phyloP scores from a whole-genome alignment of 2,888 invertebrate genomes.

The Stomorhina lunata region DNA sequence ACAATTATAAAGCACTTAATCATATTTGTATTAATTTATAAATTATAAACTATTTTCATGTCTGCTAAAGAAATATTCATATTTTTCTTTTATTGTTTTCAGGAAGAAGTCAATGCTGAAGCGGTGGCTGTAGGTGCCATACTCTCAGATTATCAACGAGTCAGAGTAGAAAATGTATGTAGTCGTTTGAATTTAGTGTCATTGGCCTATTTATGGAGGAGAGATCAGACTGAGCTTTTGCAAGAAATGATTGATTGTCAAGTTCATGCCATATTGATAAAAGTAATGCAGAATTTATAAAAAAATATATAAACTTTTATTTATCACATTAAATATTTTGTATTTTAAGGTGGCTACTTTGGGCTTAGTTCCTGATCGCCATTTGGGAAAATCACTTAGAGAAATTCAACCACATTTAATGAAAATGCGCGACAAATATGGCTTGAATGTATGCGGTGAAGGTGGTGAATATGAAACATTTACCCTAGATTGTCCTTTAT shows the following conservation, averaged over 20 bases:
- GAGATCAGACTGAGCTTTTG: slow-evolving; percentile 95
- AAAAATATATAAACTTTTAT: no score
- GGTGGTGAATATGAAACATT: slow-evolving; percentile 99
- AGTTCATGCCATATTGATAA: slow-evolving; percentile 96
- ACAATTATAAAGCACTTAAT: neutral
- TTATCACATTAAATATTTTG: no score
- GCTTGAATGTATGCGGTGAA: slow-evolving; percentile 97
- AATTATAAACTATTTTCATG: no score
- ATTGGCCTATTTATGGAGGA: slow-evolving; percentile 96
- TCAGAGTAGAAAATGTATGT: slow-evolving; percentile 99
- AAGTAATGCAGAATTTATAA: slow-evolving; percentile 83
- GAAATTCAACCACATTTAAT: slow-evolving; percentile 93
- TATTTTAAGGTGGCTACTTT: slow-evolving; percentile 86
- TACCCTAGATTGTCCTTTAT: slow-evolving; percentile 97
- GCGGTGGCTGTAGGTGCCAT: slow-evolving; percentile 99
- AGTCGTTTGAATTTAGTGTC: slow-evolving; percentile 92
- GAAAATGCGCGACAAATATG: slow-evolving; percentile 95
- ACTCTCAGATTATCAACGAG: slow-evolving; percentile 98
- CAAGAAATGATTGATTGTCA: slow-evolving; percentile 97
- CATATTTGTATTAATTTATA: no score
- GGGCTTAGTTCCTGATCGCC: slow-evolving; percentile 91
- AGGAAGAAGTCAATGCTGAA: slow-evolving; percentile 87
- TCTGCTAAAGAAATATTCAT: neutral
- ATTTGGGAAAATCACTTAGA: slow-evolving; percentile 91
- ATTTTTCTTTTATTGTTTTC: slow-evolving; percentile 17